Evolutionary conservation across 2,797 vertebrate species (phyloP).

Genomic region (Halcyon chelicuti): DNA sequence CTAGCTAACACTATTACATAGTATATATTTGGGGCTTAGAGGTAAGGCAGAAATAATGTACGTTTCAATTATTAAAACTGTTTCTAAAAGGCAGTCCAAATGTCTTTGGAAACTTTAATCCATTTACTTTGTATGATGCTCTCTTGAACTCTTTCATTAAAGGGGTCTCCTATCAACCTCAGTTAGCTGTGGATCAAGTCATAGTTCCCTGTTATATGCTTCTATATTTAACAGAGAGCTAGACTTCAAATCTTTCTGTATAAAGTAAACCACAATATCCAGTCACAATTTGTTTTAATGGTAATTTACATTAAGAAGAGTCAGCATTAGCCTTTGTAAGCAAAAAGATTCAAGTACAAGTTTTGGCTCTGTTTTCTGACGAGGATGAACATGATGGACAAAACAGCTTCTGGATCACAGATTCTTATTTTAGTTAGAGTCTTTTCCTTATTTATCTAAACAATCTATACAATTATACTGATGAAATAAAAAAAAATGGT

Average conservation of each 20-base stretch:
- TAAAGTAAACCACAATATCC: background rate
- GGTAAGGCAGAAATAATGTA: slow-evolving; percentile 44
- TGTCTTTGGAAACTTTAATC: slow-evolving; percentile 19
- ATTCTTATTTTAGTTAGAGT: background rate
- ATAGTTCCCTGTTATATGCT: background rate
- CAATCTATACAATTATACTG: background rate
- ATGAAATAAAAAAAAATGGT: background rate
- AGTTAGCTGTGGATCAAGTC: background rate
- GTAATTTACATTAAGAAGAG: background rate
- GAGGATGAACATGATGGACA: background rate
- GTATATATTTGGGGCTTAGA: slow-evolving; percentile 20
- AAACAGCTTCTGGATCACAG: background rate
- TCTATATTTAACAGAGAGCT: background rate
- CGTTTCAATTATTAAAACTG: slow-evolving; percentile 50
- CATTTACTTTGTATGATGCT: slow-evolving; percentile 12
- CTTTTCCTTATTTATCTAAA: background rate
- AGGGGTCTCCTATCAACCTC: background rate
- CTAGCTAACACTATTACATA: slow-evolving; percentile 39
- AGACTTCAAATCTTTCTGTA: background rate
- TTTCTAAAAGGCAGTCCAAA: slow-evolving; percentile 40
- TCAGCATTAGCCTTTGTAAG: background rate
- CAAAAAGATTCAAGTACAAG: background rate
- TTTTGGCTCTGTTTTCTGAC: background rate
- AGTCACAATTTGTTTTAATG: background rate
- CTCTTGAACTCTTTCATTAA: slow-evolving; percentile 44